Evolutionary conservation across 2,797 vertebrate species (phyloP).

Genomic region (Crotalus adamanteus): DNA sequence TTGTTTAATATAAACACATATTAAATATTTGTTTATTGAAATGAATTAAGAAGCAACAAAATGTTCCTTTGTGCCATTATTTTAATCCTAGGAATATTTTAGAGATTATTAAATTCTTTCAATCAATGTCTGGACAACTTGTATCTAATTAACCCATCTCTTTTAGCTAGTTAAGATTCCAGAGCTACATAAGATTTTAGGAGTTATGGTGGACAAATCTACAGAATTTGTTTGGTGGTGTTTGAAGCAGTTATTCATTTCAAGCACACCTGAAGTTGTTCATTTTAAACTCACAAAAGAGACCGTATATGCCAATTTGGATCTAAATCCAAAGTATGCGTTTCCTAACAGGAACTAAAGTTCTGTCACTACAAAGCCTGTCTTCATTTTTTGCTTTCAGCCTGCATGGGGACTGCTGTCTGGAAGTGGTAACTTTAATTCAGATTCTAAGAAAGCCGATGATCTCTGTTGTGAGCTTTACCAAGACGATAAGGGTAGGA

Average conservation of each 20-base stretch:
- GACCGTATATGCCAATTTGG: slow-evolving; percentile 66
- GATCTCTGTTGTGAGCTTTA: slow-evolving; percentile 76
- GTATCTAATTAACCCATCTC: slow-evolving; percentile 51
- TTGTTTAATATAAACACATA: too few relatives aligned
- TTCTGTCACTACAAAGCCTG: slow-evolving; percentile 75
- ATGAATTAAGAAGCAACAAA: slow-evolving; percentile 59
- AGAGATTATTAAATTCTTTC: slow-evolving; percentile 63
- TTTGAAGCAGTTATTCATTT: slow-evolving; percentile 69
- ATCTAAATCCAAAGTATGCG: slow-evolving; percentile 69
- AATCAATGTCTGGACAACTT: slow-evolving; percentile 63
- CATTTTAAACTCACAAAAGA: slow-evolving; percentile 69
- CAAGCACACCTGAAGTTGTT: slow-evolving; percentile 63
- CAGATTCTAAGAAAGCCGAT: slow-evolving; percentile 72
- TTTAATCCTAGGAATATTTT: slow-evolving; percentile 59
- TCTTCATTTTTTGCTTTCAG: slow-evolving; percentile 73
- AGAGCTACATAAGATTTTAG: slow-evolving; percentile 19
- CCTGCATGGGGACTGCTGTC: slow-evolving; percentile 73
- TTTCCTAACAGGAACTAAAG: slow-evolving; percentile 73
- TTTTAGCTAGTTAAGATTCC: slow-evolving; percentile 56
- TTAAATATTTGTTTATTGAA: slow-evolving; percentile 44
- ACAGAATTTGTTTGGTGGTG: slow-evolving; percentile 66
- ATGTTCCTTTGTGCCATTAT: slow-evolving; percentile 59
- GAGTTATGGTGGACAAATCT: slow-evolving; percentile 60
- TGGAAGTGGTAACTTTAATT: slow-evolving; percentile 79
- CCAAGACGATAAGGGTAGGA: slow-evolving; percentile 74